Evolutionary conservation across 2,797 vertebrate genomes (phyloP).

Genomic region (Parambassis ranga): DNA sequence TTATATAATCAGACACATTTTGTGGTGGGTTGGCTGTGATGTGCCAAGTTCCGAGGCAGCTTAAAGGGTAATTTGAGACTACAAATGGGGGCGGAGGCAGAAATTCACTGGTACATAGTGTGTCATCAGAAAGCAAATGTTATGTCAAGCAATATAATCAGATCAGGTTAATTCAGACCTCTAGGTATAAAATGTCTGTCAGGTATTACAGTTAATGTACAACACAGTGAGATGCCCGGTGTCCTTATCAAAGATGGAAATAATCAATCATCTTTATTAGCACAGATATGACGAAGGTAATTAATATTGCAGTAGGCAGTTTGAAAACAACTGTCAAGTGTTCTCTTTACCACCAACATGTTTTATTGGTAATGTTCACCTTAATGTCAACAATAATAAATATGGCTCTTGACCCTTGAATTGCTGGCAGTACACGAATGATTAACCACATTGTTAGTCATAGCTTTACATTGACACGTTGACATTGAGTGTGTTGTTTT

Average conservation of each 20-base stretch:
- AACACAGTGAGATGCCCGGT: background rate
- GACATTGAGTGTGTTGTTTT: background rate
- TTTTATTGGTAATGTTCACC: background rate
- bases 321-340: background rate
- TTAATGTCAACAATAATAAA: conserved; percentile 1
- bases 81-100: conserved; percentile 25
- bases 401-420: conserved; percentile 18
- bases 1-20: conserved; percentile 36
- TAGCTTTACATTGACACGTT: background rate
- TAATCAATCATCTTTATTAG: background rate
- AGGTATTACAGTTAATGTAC: background rate
- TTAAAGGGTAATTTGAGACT: conserved; percentile 41
- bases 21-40: conserved; percentile 24
- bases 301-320: background rate
- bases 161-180: conserved; percentile 14
- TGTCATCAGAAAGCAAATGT: conserved; percentile 14
- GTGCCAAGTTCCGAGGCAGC: conserved; percentile 31
- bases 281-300: background rate
- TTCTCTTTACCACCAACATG: background rate
- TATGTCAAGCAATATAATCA: conserved; percentile 1
- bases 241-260: background rate
- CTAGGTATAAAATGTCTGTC: conserved; percentile 5
- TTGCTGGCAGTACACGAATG: background rate
- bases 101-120: conserved; percentile 12
- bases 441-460: conserved; percentile 13